Evolutionary conservation across 2,113 vertebrate genomes (phyloP), one percentile per base, ranked within the genome.

Genomic region (Chloropsis hardwickii): DNA sequence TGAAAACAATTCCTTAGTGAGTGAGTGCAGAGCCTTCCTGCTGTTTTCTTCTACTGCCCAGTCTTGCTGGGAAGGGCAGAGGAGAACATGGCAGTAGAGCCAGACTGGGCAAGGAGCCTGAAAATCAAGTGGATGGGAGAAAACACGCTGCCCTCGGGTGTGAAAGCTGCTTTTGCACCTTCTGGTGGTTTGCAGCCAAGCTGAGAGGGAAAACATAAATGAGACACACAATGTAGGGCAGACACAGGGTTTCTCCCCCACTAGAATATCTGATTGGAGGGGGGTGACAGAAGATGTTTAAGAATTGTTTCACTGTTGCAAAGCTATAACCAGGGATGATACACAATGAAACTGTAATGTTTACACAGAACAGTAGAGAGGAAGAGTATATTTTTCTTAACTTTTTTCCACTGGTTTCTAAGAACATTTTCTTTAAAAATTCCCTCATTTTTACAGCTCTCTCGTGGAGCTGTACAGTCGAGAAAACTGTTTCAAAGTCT

Each of bases 101-200:
- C 83, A 89, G 77, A 22, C 84, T 56, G 77, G 91, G 84, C 69
- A 79, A 89, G 86, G 29, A 89, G 86, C 84, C 81, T 66, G 69
- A 73, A 94, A 92, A 71, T 31, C 65, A 78, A 78, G 60, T 56
- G 92, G 90, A 70, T 62, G 81, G 33, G 29, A 89, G 27, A 39
- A 62, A 70, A 87, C 31, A 12, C 2, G 39, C 65, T 66, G 64
- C 47, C 60, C 47, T 62, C 86, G 87, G 60, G 81, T 4, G 4
- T 57, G 67, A 92, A 81, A 91, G 42, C 42, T 37, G 5, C 56
- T 73, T 92, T 28, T 88, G 60, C 83, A 92, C 54, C 77, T 94
- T 86, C 86, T 84, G 93, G 64, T 62, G 56, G 42, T 96, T 95
- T 91, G 89, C 47, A 86, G 81, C 50, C 91, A 89, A 94, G 51